Evolutionary conservation across 2,113 vertebrate species (phyloP).

Genomic region (Notothenia rossii): DNA sequence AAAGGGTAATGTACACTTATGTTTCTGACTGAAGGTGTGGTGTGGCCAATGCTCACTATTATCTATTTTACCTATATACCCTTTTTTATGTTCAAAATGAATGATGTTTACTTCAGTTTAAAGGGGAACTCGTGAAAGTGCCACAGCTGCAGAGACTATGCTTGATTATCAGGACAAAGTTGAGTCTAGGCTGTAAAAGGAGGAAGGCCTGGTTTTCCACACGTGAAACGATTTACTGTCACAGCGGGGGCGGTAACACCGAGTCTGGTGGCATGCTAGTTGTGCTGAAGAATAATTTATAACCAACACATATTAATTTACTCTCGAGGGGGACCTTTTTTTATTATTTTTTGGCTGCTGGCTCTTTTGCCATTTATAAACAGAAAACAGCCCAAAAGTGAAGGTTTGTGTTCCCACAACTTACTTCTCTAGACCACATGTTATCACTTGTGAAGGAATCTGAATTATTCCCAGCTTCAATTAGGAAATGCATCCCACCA

Average conservation of each 20-base stretch:
- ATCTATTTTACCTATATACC: no score
- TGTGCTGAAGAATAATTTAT: not conserved
- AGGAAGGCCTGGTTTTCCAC: not conserved
- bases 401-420: not conserved
- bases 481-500: not conserved
- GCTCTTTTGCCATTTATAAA: constrained; percentile 6
- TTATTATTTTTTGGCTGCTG: not conserved
- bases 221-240: not conserved
- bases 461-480: constrained; percentile 3
- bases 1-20: no score
- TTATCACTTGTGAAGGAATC: constrained; percentile 12
- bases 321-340: not conserved
- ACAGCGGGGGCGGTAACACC: not conserved
- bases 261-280: not conserved
- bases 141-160: not conserved
- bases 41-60: no score
- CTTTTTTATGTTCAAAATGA: no score
- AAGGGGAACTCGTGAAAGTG: not conserved
- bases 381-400: constrained; percentile 5
- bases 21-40: no score
- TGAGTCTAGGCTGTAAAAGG: not conserved
- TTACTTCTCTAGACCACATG: constrained; percentile 13
- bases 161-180: not conserved
- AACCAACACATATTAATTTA: constrained; percentile 18
- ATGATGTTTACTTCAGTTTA: no score